Percentiles rank a stretch among this genome's conserved stretches.
Conservation (phyloP, 2,113 vertebrate genomes). For the Synodontis membranacea region DNA sequence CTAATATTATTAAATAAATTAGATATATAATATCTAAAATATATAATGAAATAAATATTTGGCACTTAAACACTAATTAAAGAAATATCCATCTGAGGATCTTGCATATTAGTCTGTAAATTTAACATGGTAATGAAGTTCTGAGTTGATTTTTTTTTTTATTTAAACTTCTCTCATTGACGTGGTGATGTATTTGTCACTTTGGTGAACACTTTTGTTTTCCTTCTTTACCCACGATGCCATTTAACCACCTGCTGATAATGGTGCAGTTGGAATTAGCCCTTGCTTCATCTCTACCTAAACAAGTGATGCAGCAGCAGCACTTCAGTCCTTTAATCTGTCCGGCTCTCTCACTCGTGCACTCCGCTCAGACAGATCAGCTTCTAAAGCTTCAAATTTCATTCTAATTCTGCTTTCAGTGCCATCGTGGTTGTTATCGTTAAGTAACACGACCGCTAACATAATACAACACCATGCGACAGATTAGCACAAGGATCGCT, state of each 20-base stretch:
- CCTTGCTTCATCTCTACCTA: not conserved
- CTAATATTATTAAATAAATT: not conserved
- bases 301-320: not conserved
- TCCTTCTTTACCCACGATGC: not conserved
- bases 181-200: not conserved
- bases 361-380: not conserved
- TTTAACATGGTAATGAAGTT: not conserved
- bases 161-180: not conserved
- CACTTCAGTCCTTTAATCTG: not conserved
- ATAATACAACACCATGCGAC: too few species aligned
- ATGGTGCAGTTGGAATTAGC: not conserved
- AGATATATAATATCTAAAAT: too few species aligned
- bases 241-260: not conserved
- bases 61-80: not conserved
- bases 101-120: too few species aligned
- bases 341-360: not conserved
- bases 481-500: too few species aligned
- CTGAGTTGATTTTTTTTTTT: too few species aligned
- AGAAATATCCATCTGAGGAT: too few species aligned
- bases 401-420: not conserved
- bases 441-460: not conserved
- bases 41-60: not conserved
- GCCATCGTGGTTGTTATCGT: not conserved
- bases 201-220: not conserved
- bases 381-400: not conserved